phyloP scores from a whole-genome alignment of 1,140 invertebrate genomes.

The Drosophila grimshawi region DNA sequence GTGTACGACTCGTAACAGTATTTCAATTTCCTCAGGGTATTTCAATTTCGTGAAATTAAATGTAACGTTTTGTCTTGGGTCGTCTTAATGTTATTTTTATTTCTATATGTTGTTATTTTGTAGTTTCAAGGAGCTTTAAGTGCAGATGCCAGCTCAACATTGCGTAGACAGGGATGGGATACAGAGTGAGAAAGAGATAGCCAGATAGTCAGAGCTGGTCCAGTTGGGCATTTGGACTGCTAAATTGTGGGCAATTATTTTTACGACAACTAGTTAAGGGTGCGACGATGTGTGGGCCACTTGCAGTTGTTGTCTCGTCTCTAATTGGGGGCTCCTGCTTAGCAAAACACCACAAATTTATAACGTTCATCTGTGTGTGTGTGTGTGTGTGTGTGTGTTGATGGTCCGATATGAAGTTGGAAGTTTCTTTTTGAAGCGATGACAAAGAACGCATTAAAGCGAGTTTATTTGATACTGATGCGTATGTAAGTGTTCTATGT shows the following conservation, averaged over 20 bases:
- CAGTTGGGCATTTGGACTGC: constrained; percentile 68
- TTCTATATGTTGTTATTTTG: constrained; percentile 53
- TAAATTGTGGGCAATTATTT: constrained; percentile 83
- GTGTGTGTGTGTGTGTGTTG: constrained; percentile 55
- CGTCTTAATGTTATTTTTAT: constrained; percentile 41
- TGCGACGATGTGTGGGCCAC: constrained; percentile 49
- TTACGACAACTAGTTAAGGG: constrained; percentile 81
- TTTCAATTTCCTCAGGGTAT: constrained; percentile 16
- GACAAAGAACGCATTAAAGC: constrained; percentile 52
- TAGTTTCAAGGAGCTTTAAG: constrained; percentile 54
- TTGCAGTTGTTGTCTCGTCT: constrained; percentile 70
- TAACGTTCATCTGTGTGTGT: constrained; percentile 21
- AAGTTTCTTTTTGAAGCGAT: constrained; percentile 27
- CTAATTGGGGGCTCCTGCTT: constrained; percentile 66
- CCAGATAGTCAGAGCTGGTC: constrained; percentile 6
- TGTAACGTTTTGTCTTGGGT: constrained; percentile 3
- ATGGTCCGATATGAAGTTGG: constrained; percentile 70
- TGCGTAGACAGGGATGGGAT: constrained; percentile 28
- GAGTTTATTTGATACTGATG: constrained; percentile 76
- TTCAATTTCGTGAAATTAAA: constrained; percentile 12
- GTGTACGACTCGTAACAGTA: too few relatives aligned
- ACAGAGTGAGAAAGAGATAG: constrained; percentile 1
- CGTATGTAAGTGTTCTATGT: constrained; percentile 42
- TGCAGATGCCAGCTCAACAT: constrained; percentile 48
- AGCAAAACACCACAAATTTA: constrained; percentile 50